A percentile compares a stretch with the other conserved stretches of the same genome.
Evolutionary conservation across 2,797 vertebrate genomes (phyloP).

Genomic region (Gymnoscopelus braueri): DNA sequence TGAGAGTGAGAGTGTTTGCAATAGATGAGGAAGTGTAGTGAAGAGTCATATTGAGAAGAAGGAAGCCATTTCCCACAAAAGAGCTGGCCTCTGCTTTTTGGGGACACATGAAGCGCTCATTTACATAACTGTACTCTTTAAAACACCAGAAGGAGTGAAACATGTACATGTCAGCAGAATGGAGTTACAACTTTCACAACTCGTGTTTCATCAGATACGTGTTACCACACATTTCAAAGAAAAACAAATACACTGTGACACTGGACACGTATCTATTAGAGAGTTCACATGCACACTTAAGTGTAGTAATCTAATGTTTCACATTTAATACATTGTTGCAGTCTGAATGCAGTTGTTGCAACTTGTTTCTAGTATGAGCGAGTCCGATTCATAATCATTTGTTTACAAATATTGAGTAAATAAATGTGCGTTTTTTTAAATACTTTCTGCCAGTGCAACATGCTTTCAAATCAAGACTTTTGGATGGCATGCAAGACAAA

Average conservation of each 20-base stretch:
- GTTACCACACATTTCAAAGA: slow-evolving; percentile 72
- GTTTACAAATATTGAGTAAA: too few relatives aligned
- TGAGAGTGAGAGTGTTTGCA: slow-evolving; percentile 37
- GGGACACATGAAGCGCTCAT: slow-evolving; percentile 49
- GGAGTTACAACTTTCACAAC: slow-evolving; percentile 74
- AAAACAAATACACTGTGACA: not conserved
- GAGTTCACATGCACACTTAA: slow-evolving; percentile 50
- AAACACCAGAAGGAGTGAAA: slow-evolving; percentile 20
- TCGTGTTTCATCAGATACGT: slow-evolving; percentile 65
- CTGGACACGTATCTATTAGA: slow-evolving; percentile 14
- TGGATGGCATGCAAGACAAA: not conserved
- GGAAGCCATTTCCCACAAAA: slow-evolving; percentile 58
- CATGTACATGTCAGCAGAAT: slow-evolving; percentile 67
- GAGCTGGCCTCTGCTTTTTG: slow-evolving; percentile 53
- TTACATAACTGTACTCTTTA: slow-evolving; percentile 69
- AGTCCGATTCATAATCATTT: too few relatives aligned
- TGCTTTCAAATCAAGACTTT: not conserved
- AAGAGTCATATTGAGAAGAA: slow-evolving; percentile 64
- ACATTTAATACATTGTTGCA: too few relatives aligned
- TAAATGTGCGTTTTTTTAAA: not conserved
- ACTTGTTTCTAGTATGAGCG: not conserved
- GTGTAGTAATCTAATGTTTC: not conserved
- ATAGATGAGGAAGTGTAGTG: slow-evolving; percentile 63
- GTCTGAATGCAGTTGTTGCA: not conserved
- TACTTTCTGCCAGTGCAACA: not conserved